These are phyloP conservation scores for Oreochromis aureus DNA, from an alignment of 2,113 vertebrate species.

Conservation along the genomic window DNA sequence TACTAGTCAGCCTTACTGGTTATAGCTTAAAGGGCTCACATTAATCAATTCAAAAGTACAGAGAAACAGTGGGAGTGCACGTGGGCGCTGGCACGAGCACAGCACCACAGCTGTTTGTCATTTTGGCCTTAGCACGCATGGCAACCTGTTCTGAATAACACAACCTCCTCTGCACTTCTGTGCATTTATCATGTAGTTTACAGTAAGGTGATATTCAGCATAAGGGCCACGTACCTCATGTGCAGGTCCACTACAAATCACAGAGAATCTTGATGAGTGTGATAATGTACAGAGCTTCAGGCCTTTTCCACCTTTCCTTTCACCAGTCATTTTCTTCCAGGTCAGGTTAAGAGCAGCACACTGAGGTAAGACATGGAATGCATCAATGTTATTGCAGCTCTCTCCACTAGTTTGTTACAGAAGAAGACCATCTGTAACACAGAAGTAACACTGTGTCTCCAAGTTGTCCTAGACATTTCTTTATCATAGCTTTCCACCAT, in stretches of 20 bases:
- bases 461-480: not conserved
- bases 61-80: not conserved
- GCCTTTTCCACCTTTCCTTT: conserved; percentile 9
- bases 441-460: not conserved
- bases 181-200: conserved; percentile 62
- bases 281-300: conserved; percentile 6
- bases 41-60: not conserved
- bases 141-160: conserved; percentile 68
- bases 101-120: conserved; percentile 60
- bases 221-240: conserved; percentile 13
- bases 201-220: conserved; percentile 53
- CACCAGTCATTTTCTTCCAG: not conserved
- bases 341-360: not conserved
- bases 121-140: conserved; percentile 57
- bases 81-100: conserved; percentile 9
- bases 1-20: not conserved
- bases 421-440: not conserved
- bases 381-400: not conserved
- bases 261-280: conserved; percentile 29
- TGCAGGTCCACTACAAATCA: conserved; percentile 1
- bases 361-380: not conserved
- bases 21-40: not conserved
- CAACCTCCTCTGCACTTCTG: conserved; percentile 7
- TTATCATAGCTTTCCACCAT: not conserved
- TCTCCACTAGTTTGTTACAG: not conserved